phyloP scores from a whole-genome alignment of 2,888 invertebrate genomes.

The Drosophila tanythrix region DNA sequence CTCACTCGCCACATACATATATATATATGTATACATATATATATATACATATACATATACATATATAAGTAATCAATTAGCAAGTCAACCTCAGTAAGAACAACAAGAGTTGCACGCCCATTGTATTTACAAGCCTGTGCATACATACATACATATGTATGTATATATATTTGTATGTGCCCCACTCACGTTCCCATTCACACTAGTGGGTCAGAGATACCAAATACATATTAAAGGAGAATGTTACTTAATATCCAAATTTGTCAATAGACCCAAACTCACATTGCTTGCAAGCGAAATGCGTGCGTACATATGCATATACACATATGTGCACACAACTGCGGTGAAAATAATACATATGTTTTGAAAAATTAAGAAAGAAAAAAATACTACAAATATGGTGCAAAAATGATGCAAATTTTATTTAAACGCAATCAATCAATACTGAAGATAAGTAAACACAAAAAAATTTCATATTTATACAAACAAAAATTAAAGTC shows the following conservation, averaged over 20 bases:
- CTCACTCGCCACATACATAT: not conserved
- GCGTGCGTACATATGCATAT: not conserved
- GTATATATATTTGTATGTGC: not conserved
- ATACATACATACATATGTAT: not conserved
- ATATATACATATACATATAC: not conserved
- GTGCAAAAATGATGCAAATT: not conserved
- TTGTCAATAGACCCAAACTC: not conserved
- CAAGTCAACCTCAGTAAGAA: slow-evolving; percentile 9
- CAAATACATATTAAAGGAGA: not conserved
- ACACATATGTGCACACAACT: not conserved
- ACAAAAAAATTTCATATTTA: not conserved
- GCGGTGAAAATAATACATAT: not conserved
- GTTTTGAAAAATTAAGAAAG: not conserved
- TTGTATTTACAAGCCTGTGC: slow-evolving; percentile 2
- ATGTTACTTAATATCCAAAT: not conserved
- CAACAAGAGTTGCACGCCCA: slow-evolving; percentile 17
- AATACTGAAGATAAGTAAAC: not conserved
- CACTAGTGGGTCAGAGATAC: slow-evolving; percentile 9
- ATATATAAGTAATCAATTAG: slow-evolving; percentile 20
- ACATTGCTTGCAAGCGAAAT: not conserved
- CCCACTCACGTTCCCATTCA: not conserved
- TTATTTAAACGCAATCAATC: not conserved
- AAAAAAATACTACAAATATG: not conserved
- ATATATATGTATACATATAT: not conserved
- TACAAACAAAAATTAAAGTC: not conserved